phyloP scores from a whole-genome alignment of 2,113 vertebrate species.

The Zosterops japonicus region DNA sequence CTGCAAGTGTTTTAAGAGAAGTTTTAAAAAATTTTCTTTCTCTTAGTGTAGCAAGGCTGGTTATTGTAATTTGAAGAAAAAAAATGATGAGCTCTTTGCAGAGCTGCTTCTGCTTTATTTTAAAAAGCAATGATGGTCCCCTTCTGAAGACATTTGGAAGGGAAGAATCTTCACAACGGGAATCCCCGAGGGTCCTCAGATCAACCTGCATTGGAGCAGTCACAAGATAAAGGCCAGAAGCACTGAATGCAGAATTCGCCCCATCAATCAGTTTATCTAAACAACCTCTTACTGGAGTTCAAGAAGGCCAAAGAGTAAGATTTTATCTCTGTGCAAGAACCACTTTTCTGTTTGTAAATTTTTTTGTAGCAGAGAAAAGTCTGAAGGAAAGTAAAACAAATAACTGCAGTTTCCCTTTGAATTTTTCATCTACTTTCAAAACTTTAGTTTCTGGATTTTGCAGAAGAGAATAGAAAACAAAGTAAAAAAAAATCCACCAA shows the following conservation, averaged over 20 bases:
- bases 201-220: neutral
- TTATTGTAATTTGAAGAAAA: neutral
- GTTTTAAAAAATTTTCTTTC: neutral
- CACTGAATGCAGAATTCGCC: neutral
- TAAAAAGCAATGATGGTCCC: neutral
- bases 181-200: neutral
- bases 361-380: neutral
- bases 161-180: neutral
- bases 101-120: neutral
- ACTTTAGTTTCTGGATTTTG: neutral
- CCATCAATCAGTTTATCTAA: conserved; percentile 24
- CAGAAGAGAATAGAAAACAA: neutral
- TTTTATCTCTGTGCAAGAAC: neutral
- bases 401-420: neutral
- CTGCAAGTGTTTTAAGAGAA: neutral
- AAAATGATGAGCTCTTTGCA: neutral
- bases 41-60: neutral
- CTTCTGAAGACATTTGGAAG: neutral
- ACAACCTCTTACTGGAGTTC: neutral
- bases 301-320: neutral
- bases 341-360: neutral
- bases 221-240: conserved; percentile 19
- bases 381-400: neutral
- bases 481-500: neutral
- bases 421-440: neutral